Base-by-base conservation (phyloP, 2,113 vertebrate species). In the Hypomesus transpacificus region DNA sequence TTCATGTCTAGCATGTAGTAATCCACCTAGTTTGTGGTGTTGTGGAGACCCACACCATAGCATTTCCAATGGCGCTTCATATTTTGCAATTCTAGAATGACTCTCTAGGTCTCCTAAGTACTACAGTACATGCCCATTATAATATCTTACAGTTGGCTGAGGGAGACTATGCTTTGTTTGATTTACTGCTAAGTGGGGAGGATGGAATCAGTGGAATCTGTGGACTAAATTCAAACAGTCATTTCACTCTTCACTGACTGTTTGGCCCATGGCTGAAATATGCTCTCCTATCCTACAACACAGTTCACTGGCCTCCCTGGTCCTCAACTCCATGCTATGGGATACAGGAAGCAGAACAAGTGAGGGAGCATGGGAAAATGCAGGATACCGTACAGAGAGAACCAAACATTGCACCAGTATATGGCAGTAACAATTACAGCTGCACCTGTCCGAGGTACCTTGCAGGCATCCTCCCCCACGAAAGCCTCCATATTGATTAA, bases 181-280 rank as follows among this genome's bases (percentile, higher is more conserved):
- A 84, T 85, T 86, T 86, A 46, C 39, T 46, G 39, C 39, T 46
- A 80, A 87, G 82, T 80, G 82, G 78, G 76, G 83, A 77, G 80
- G 82, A 85, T 82, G 85, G 88, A 87, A 76, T 75, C 75, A 68
- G 75, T 52, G 46, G 70, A 68, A 73, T 20, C 16, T 21, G 50
- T 54, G 21, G 70, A 77, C 63, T 73, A 58, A 77, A 88, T 77
- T 87, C 85, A 82, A 87, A 80, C 87, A 86, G 84, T 87, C 79
- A 85, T 88, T 87, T 89, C 84, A 86, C 84, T 88, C 85, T 88
- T 81, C 69, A 51, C 77, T 87, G 81, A 85, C 77, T 86, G 77
- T 72, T 72, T 88, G 85, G 85, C 88, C 85, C 72, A 75, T 68
- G 31, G 76, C 83, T 83, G 79, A 84, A 81, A 86, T 80, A 80